Evolutionary conservation across 1,140 invertebrate genomes (phyloP), one percentile per base, ranked within the genome.

Genomic region (Diplogasteroides magnus): DNA sequence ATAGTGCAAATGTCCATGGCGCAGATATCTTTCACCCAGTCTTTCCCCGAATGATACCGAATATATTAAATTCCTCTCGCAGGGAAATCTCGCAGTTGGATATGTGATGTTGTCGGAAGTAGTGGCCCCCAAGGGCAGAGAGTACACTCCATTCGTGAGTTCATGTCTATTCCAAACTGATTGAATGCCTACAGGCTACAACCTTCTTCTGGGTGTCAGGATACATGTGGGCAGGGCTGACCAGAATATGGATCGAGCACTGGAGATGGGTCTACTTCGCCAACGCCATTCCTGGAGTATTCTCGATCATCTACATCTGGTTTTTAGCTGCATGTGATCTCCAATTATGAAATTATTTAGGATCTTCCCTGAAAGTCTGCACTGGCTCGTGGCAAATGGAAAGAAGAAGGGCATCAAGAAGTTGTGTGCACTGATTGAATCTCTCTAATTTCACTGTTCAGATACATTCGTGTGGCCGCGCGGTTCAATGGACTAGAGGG

Each of bases 191-290:
- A 11, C 37, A 48, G 37, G 6, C 19, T 6, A 19, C 37, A 48
- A 48, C 37, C 6, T 48, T 70, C 58, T 74, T 67, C 37, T 75
- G 74, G 74, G 64, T 75, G 14, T 19, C 60, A 23, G 74, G 74
- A 23, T 75, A 75, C 32, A 60, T 74, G 32, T 32, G 74, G 15
- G 74, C 70, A 14, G 74, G 74, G 13, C 32, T 75, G 14, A 56
- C 74, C 23, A 61, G 58, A 13, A 11, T 74, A 23, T 60, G 56
- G 23, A 76, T 75, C 56, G 32, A 55, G 1, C 62, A 69, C 37
- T 75, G 74, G 74, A n/a, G 74, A 23, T 57, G 37, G 15, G 55
- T 75, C 1, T 75, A 75, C 56, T 71, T 75, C 23, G 68, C 64
- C 15, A 59, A 60, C 14, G 37, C 74, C 1, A 32, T 74, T 31